A percentile compares a stretch with the other conserved stretches of the same genome.
These are phyloP conservation scores for Darevskia mixta DNA, from an alignment of 2,797 vertebrate species.

Conservation along the genomic window DNA sequence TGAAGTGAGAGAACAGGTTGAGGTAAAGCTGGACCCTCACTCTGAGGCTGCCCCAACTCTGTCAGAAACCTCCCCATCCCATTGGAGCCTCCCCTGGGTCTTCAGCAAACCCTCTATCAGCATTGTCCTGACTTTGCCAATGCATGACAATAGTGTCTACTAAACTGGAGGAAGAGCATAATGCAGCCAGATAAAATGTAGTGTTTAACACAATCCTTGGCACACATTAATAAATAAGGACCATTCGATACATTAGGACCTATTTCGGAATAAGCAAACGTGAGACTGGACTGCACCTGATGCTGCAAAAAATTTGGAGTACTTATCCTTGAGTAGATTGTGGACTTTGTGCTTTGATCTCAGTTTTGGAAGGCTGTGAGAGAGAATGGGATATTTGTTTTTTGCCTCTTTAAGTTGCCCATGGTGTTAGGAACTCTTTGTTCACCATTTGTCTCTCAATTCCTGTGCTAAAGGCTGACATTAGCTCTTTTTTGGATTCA, in stretches of 20 bases:
- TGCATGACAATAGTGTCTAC: background rate
- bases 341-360: background rate
- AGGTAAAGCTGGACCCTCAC: too few relatives aligned
- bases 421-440: background rate
- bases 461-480: background rate
- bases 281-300: background rate
- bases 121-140: too few relatives aligned
- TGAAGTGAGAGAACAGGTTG: too few relatives aligned
- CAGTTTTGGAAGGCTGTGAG: background rate
- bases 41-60: too few relatives aligned
- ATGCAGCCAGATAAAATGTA: background rate
- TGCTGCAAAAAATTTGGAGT: background rate
- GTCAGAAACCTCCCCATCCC: too few relatives aligned
- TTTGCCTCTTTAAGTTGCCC: background rate
- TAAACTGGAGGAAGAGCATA: background rate
- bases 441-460: background rate
- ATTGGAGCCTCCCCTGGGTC: too few relatives aligned
- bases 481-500: background rate
- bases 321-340: background rate
- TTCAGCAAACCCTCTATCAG: too few relatives aligned
- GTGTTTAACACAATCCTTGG: background rate
- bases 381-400: background rate
- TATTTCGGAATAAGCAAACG: background rate
- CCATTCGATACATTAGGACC: background rate
- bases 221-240: background rate